These are phyloP conservation scores for Nannoperca obscura DNA, from an alignment of 2,797 vertebrate species.

Conservation along the genomic window DNA sequence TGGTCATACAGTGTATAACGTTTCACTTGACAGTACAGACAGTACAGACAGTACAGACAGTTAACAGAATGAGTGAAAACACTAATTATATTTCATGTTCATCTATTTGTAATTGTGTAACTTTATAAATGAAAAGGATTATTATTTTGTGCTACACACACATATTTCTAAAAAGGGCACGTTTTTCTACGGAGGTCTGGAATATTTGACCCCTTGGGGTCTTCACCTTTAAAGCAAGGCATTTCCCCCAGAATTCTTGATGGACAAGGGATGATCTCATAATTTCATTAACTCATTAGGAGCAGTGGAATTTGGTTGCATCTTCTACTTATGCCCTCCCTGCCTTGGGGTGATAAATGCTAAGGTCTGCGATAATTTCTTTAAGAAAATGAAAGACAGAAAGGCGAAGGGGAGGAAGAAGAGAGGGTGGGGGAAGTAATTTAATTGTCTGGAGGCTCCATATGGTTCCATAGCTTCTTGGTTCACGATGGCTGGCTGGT, in stretches of 20 bases:
- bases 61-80: not conserved
- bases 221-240: constrained; percentile 40
- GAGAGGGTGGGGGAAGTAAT: constrained; percentile 75
- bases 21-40: not conserved
- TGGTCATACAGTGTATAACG: not conserved
- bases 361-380: constrained; percentile 76
- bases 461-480: constrained; percentile 79
- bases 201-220: constrained; percentile 5
- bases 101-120: not conserved
- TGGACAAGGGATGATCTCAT: constrained; percentile 76
- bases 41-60: not conserved
- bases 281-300: constrained; percentile 86
- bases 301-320: constrained; percentile 72
- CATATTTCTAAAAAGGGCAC: constrained; percentile 23
- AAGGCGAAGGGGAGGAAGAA: constrained; percentile 41
- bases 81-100: not conserved
- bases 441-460: constrained; percentile 81
- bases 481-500: constrained; percentile 71
- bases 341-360: constrained; percentile 55
- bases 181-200: constrained; percentile 13
- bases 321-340: constrained; percentile 45
- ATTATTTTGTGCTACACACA: not conserved
- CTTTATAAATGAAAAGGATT: not conserved
- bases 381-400: constrained; percentile 65
- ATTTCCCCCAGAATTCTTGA: constrained; percentile 56